Evolutionary conservation across 2,113 vertebrate genomes (phyloP).

Genomic region (Epinephelus cyanopodus): DNA sequence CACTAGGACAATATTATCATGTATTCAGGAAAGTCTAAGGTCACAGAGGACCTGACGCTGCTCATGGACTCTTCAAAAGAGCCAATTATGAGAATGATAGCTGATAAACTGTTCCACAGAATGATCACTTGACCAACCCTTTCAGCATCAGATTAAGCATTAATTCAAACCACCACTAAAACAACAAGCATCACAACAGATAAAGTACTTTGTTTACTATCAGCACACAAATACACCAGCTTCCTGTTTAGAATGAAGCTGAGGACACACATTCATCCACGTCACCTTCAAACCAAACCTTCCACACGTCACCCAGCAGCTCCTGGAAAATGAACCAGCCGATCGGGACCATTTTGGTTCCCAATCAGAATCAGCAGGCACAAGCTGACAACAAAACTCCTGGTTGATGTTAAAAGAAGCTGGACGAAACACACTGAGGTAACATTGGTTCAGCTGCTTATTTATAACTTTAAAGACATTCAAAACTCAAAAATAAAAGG

Average conservation of each 20-base stretch:
- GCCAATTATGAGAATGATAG: neutral
- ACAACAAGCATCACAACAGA: neutral
- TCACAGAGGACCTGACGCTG: neutral
- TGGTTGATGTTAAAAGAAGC: too few relatives aligned
- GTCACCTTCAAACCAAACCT: neutral
- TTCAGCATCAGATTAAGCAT: neutral
- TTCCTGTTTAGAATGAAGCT: neutral
- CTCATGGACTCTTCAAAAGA: neutral
- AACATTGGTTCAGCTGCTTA: neutral
- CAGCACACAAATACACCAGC: neutral
- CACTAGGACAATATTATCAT: too few relatives aligned
- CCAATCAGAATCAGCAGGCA: neutral
- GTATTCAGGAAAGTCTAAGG: neutral
- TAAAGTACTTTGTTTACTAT: neutral
- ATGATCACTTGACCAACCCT: neutral
- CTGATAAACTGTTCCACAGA: neutral
- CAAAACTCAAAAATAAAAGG: neutral
- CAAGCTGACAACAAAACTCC: neutral
- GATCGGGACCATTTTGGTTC: neutral
- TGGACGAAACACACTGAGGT: neutral
- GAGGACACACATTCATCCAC: neutral
- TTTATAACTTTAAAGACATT: neutral
- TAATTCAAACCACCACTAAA: neutral
- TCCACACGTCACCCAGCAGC: neutral
- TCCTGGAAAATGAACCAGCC: conserved; percentile 2